Evolutionary conservation across 2,797 vertebrate genomes (phyloP), one percentile per base, ranked within the genome.

Genomic region (Amniataba percoides): DNA sequence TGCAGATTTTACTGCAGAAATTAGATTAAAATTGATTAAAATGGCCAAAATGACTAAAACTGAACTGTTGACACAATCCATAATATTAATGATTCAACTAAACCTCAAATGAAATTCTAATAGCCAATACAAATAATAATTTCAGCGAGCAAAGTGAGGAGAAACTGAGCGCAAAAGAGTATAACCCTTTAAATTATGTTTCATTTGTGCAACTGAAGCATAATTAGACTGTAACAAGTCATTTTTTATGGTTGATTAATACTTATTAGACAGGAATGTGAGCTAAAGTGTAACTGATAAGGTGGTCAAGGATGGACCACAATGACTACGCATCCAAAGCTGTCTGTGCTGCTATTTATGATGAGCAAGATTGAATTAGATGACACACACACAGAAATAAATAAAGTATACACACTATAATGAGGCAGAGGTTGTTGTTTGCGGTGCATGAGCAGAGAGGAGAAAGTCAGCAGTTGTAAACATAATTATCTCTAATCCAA

Each of bases 401-500:
- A n/a, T n/a, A n/a, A 73, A 43, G 80, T 18, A 62, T 75, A 85
- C 71, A 74, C 74, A 77, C 36, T 62, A 12, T 75, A 82, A 86
- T 84, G 69, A 79, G 70, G 72, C 56, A 57, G 71, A 65, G 51
- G 53, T 31, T 72, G 56, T 51, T 81, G 63, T 82, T 81, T 73
- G 69, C 4, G 2, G 42, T 86, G 65, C 59, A 68, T 66, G 63
- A 81, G 67, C 73, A 57, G 58, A 80, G 36, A 62, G 58, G 48
- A 78, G 73, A 72, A 58, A 72, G 61, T 74, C 60, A 5, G 36
- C 66, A 62, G 75, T 68, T 76, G 78, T 80, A 82, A 90, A 89
- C 78, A 87, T 52, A 69, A 86, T 88, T 86, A 89, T 87, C 72
- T 78, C 70, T 86, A 83, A 87, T 86, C 82, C 74, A 68, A 78